Conservation (phyloP, 2,113 vertebrate genomes). For the Pterocles orientalis region DNA sequence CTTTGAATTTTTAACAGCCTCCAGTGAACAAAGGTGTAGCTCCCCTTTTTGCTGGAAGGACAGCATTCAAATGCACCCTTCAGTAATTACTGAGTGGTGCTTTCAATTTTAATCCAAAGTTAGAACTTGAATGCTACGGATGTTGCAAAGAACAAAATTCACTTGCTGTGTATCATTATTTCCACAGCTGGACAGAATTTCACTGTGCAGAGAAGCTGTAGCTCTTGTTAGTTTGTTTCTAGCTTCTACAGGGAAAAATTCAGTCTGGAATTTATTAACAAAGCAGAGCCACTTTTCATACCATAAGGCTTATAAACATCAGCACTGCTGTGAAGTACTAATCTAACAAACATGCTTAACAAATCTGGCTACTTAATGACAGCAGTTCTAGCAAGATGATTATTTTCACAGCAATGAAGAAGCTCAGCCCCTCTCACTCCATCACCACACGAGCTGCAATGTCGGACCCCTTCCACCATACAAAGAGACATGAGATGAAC, state of each 20-base stretch:
- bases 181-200: neutral
- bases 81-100: neutral
- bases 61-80: neutral
- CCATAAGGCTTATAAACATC: neutral
- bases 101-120: neutral
- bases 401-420: neutral
- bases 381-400: neutral
- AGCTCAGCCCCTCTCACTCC: neutral
- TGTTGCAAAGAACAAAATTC: neutral
- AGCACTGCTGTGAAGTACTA: neutral
- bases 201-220: neutral
- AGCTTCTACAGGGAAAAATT: neutral
- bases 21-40: neutral
- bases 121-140: neutral
- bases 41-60: neutral
- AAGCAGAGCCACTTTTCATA: neutral
- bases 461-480: neutral
- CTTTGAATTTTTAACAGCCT: neutral
- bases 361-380: neutral
- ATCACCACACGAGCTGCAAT: rapidly evolving
- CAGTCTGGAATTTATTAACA: constrained; percentile 15
- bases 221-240: neutral
- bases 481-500: rapidly evolving
- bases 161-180: neutral
- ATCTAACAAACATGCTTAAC: neutral